Evolutionary conservation across 1,140 invertebrate genomes (phyloP).

Genomic region (Belonocnema kinseyi): DNA sequence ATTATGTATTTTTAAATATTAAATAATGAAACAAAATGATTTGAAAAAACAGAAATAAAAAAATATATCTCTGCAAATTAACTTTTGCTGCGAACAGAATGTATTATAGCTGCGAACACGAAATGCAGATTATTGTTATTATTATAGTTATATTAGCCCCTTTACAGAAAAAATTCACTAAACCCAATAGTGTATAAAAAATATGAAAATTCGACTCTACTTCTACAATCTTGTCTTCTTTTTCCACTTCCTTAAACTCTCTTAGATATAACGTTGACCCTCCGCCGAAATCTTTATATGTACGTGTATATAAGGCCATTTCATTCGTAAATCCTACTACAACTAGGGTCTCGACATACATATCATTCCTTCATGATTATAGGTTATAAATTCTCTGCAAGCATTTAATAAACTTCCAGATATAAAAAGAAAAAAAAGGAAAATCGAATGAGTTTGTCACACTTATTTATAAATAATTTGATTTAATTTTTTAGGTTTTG

Average conservation of each 20-base stretch:
- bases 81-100: too few relatives aligned
- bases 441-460: slow-evolving; percentile 5
- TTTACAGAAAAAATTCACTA: too few relatives aligned
- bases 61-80: too few relatives aligned
- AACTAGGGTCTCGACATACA: not conserved
- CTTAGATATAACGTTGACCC: not conserved
- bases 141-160: too few relatives aligned
- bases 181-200: too few relatives aligned
- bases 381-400: not conserved
- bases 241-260: not conserved
- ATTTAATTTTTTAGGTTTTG: not conserved
- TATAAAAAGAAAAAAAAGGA: not conserved
- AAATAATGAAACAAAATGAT: too few relatives aligned
- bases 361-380: not conserved
- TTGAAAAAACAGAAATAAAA: too few relatives aligned
- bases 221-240: not conserved
- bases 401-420: not conserved
- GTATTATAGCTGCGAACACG: too few relatives aligned
- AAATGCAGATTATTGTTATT: too few relatives aligned
- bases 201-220: not conserved
- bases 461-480: not conserved
- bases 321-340: slow-evolving; percentile 3
- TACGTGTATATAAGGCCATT: not conserved
- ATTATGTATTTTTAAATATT: too few relatives aligned
- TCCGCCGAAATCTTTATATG: not conserved